Base-by-base conservation (phyloP, 2,113 vertebrate genomes). In the Lagopus leucura region DNA sequence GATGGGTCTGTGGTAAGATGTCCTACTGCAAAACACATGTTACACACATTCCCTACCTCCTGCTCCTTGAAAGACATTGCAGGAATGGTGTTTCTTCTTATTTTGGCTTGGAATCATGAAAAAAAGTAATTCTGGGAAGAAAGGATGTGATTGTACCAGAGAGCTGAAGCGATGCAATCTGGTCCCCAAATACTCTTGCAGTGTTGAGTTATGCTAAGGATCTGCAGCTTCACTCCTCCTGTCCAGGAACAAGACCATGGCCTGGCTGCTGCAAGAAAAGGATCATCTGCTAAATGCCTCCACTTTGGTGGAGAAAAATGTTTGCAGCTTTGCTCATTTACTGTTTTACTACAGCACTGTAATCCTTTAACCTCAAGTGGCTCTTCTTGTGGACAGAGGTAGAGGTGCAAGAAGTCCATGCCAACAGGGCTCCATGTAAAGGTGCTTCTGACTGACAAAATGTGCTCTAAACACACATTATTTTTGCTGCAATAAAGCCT, bases 271-370 rank as follows among this genome's bases (percentile, higher is more conserved):
- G 42, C 43, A 58, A 60, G 24, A 36, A 66, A 27, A 76, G 10
- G 10, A 25, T 4, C 5, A 5, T 87, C 42, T 76, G 36, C 36
- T 65, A 28, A 85, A 14, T 6, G 4, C 6, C 27, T 65, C 16
- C 1, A 5, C 8, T 82, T 61, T 38, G 32, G 6, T 8, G 61
- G 25, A 13, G 10, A 9, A 86, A 85, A 57, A 2, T 24, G 38
- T 42, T 73, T 88, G 12, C 20, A 1, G 0, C 18, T 93, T 80
- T 65, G 13, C 8, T 65, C 21, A 8, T 75, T 82, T 63, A 24
- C 1, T 13, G 65, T 40, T 0, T 0, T 82, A 19, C 28, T 48
- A 1, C 21, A 19, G 38, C 32, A 34, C 10, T 25, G 6, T 0
- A 21, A 28, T 40, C 42, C 32, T 69, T 30, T 34, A 43, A 42